Evolutionary conservation across 2,113 vertebrate genomes (phyloP), one percentile per base, ranked within the genome.

Genomic region (Albula glossodonta): DNA sequence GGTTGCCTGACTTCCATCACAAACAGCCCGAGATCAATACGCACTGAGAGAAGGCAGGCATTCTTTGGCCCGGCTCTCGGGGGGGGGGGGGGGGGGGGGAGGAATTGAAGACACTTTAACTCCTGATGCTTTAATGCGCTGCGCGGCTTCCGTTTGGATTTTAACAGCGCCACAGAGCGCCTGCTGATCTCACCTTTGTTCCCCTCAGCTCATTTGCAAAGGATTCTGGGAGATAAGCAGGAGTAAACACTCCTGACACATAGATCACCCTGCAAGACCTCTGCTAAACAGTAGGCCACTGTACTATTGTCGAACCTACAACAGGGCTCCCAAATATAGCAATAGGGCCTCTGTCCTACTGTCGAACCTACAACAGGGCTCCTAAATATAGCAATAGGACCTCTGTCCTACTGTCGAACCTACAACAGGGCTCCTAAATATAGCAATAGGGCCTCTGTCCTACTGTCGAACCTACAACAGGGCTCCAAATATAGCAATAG

Each of bases 1-100:
- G 93, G 93, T 91, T 92, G 88, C 92, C 93, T 92, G 91, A 93
- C 92, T 92, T 94, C 91, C 91, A 92, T 93, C 91, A 91, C 91
- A 87, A 89, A 89, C 93, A 93, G 89, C 86, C 83, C 81, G 82
- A 78, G 91, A 95, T 95, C 94, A 87, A 95, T 95, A 95, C 86
- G 82, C 6, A 17, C 86, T 25, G 78, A 88, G 74, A 83, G 82
- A 52, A 87, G 83, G 49, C 86, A 81, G 84, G 22, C 84, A 83
- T 82, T 87, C 90, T 88, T 89, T 89, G 87, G 88, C 87, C 85
- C 86, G 87, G 87, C 90, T 90, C 81, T 84, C 22, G 17, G 41
- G n/a, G 19, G 52, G 7, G 70, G 15, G n/a, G 78, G 22, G 31
- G n/a, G 77, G 89, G 83, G 89, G 41, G 85, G 60, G 86, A 81